Conservation (phyloP, 1,140 invertebrate species). For the Melipona quadrifasciata region DNA sequence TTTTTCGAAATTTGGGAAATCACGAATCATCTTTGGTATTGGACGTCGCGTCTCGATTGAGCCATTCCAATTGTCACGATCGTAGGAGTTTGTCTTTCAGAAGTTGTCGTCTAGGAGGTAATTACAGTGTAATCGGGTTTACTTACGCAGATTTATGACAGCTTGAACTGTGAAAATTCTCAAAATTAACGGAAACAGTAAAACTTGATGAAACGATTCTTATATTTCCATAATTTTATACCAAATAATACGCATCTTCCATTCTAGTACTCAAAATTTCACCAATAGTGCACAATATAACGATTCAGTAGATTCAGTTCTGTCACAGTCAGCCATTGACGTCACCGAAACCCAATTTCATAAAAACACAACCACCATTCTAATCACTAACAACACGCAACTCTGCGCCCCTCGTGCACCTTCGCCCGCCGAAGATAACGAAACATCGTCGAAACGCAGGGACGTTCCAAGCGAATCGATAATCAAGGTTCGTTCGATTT, state of each 20-base stretch:
- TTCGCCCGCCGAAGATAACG: neutral
- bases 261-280: neutral
- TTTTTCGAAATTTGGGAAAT: neutral
- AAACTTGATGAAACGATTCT: too few species aligned
- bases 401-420: neutral
- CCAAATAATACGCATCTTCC: neutral
- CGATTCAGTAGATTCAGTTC: neutral
- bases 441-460: neutral
- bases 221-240: neutral
- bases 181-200: too few species aligned
- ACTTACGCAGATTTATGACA: too few species aligned
- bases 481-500: slow-evolving; percentile 10
- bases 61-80: too few species aligned
- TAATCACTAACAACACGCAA: neutral
- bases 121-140: too few species aligned
- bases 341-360: neutral
- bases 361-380: neutral
- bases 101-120: too few species aligned
- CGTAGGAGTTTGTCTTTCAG: too few species aligned
- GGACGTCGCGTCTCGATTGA: too few species aligned
- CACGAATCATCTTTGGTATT: too few species aligned
- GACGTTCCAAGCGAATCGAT: neutral
- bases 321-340: neutral
- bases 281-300: neutral
- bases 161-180: too few species aligned